Percentiles rank a stretch among this genome's conserved stretches.
Conservation (phyloP, 2,113 vertebrate genomes). For the Anser cygnoides region DNA sequence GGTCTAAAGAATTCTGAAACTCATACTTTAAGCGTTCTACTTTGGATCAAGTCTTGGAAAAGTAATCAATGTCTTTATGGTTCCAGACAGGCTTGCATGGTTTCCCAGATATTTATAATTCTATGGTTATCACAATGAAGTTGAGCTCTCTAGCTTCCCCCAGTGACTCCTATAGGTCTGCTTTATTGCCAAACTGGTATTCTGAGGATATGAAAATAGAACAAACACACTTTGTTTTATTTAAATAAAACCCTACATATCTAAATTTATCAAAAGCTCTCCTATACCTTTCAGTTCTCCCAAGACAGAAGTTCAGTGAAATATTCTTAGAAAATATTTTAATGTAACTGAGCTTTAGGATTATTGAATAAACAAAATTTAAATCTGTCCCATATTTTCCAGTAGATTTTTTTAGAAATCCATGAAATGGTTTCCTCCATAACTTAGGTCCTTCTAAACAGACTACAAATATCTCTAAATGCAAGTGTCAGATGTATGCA, state of each 20-base stretch:
- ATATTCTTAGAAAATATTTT: neutral
- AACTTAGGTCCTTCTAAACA: neutral
- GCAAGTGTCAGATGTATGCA: neutral
- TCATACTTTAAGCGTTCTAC: neutral
- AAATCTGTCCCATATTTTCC: neutral
- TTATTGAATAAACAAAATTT: neutral
- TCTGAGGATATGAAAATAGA: neutral
- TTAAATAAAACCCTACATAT: neutral
- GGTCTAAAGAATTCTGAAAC: neutral
- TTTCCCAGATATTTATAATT: neutral
- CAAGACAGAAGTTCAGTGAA: neutral
- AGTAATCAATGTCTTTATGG: neutral
- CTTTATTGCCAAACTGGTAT: rapidly evolving
- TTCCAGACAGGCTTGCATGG: neutral
- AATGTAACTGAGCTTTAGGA: neutral
- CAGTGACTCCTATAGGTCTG: neutral
- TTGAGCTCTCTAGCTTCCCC: neutral
- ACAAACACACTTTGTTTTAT: neutral
- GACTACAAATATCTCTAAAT: neutral
- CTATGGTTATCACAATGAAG: neutral
- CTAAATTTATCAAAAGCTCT: neutral
- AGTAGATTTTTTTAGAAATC: neutral
- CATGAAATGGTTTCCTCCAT: neutral
- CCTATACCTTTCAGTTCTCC: neutral
- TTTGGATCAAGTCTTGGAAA: neutral